Evolutionary conservation across 2,888 invertebrate species (phyloP).

Genomic region (Leptopilina syphax): DNA sequence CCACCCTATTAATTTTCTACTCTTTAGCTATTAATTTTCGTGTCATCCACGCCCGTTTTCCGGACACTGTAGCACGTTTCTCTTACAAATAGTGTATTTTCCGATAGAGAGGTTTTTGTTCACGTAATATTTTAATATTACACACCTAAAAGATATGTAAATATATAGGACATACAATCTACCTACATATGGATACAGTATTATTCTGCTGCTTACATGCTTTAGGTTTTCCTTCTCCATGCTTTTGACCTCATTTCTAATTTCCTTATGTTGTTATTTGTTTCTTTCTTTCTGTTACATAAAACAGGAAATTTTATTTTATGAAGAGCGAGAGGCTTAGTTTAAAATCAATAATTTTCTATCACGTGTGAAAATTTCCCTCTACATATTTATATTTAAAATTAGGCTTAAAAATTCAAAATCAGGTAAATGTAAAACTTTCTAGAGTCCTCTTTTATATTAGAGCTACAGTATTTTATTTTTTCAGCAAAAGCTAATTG

Average conservation of each 20-base stretch:
- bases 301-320: too few relatives aligned
- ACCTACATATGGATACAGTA: conserved; percentile 8
- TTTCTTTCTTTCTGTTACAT: background rate
- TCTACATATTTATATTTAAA: too few relatives aligned
- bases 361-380: too few relatives aligned
- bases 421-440: too few relatives aligned
- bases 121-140: background rate
- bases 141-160: too few relatives aligned
- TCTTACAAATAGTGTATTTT: conserved; percentile 41
- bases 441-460: too few relatives aligned
- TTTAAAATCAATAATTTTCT: too few relatives aligned
- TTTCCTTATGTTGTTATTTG: background rate
- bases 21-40: conserved; percentile 52
- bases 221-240: background rate
- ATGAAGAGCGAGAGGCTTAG: too few relatives aligned
- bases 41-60: conserved; percentile 49
- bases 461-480: too few relatives aligned
- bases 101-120: conserved; percentile 40
- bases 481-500: too few relatives aligned
- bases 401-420: too few relatives aligned
- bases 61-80: conserved; percentile 41
- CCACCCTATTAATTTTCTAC: conserved; percentile 49
- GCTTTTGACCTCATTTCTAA: background rate
- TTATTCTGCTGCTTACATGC: conserved; percentile 1
- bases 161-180: background rate